phyloP scores from a whole-genome alignment of 2,797 vertebrate genomes.

The Rhinogobio ventralis region DNA sequence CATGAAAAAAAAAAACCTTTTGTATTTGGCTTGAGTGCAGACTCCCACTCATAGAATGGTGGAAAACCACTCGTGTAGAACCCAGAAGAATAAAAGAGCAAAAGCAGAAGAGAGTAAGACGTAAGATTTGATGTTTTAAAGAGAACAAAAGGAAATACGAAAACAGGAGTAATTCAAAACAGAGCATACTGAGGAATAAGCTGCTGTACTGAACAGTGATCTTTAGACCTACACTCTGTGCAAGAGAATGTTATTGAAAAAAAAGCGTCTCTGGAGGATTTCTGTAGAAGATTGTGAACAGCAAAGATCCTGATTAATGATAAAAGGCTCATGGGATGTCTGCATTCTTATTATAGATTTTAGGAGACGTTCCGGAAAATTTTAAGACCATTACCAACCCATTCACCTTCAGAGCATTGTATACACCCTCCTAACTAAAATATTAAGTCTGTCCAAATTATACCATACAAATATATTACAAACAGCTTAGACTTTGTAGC shows the following conservation, averaged over 20 bases:
- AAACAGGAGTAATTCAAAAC: slow-evolving; percentile 7
- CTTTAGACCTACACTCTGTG: slow-evolving; percentile 12
- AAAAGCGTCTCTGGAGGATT: neutral
- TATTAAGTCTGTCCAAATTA: neutral
- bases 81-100: slow-evolving; percentile 7
- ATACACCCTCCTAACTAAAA: neutral
- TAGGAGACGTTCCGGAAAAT: neutral
- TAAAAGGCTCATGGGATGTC: slow-evolving; percentile 26
- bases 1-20: neutral
- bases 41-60: slow-evolving; percentile 31
- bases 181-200: neutral
- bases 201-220: neutral
- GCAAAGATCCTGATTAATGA: slow-evolving; percentile 25
- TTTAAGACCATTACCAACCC: neutral
- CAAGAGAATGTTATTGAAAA: slow-evolving; percentile 12
- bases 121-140: neutral
- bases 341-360: slow-evolving; percentile 9
- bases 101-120: neutral
- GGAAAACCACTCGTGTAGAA: slow-evolving; percentile 2
- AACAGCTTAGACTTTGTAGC: neutral
- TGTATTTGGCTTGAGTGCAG: slow-evolving; percentile 11
- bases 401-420: neutral
- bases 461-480: neutral
- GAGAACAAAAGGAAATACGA: slow-evolving; percentile 2
- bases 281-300: slow-evolving; percentile 1